These are phyloP conservation scores for Cryptus viduatorius DNA, from an alignment of 2,888 invertebrate species.

Conservation along the genomic window DNA sequence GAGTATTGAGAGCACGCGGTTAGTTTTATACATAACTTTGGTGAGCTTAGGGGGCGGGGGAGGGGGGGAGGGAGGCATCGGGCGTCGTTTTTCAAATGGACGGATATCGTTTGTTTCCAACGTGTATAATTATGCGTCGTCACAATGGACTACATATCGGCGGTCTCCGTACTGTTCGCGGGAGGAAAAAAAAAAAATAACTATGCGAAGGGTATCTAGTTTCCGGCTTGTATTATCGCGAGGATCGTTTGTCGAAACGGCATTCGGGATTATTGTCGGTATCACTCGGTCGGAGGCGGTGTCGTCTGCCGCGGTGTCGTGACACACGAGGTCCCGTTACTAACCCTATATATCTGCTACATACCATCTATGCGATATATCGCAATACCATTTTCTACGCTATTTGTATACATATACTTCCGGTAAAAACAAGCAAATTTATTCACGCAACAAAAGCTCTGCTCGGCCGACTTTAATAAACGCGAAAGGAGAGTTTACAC, in stretches of 20 bases:
- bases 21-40: conserved; percentile 7
- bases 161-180: background rate
- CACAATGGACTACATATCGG: background rate
- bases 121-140: conserved; percentile 15
- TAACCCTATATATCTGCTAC: too few relatives aligned
- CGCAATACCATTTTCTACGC: background rate
- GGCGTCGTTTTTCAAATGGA: conserved; percentile 35
- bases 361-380: background rate
- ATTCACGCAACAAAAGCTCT: too few relatives aligned
- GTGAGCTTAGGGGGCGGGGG: background rate
- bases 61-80: background rate
- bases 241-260: conserved; percentile 50
- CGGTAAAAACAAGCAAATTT: too few relatives aligned
- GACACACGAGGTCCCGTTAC: conserved; percentile 35
- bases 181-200: background rate
- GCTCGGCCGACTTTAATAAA: too few relatives aligned
- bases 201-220: conserved; percentile 38
- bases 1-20: conserved; percentile 39
- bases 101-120: conserved; percentile 3
- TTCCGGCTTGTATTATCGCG: conserved; percentile 41
- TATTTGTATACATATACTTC: too few relatives aligned
- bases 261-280: conserved; percentile 49
- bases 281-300: conserved; percentile 6
- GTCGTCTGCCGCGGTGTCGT: conserved; percentile 36
- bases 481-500: too few relatives aligned